Base-by-base conservation (phyloP, 2,797 vertebrate species). In the Protosalanx chinensis region DNA sequence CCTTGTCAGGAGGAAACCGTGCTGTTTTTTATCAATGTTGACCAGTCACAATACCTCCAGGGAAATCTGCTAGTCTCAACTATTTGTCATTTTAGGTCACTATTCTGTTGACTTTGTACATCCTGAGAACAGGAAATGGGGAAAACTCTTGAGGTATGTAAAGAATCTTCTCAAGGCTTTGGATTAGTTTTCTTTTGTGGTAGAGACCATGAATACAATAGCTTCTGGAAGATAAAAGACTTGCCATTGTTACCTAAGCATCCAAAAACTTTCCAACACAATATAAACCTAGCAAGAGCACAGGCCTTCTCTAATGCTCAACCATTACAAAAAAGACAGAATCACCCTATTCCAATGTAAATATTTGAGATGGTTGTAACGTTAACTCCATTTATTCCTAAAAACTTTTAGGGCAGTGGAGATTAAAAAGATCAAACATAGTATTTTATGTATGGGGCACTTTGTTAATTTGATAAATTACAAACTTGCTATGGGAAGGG, bases 381-480 rank as follows among this genome's bases (percentile, higher is more conserved):
- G 27, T 53, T 35, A 23, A 81, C 86, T 87, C 85, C 81, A 81
- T 66, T 85, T 84, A 84, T 87, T 84, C 76, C 75, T 77, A 73
- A 35, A 29, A 77, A 20, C 76, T 82, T 33, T 76, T 46, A 27
- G 82, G 77, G 79, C 75, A 79, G 78, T 81, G 80, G 73, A 79
- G 85, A 89, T 88, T 89, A 88, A 80, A 83, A 79, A 87, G 84
- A 89, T 90, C 88, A 87, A 88, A 85, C 84, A 78, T n/a, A 61
- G 77, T 85, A 81, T 90, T 89, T 88, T 85, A 85, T 81, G 81
- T 78, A 72, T 59, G 59, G 85, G 81, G 85, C 88, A 88, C 87
- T 90, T 89, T 90, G 87, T 88, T 92, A 91, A 92, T 92, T 90
- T 91, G 89, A 84, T 84, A 87, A 88, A 91, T 92, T 91, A 91